phyloP scores from a whole-genome alignment of 2,113 vertebrate species.

The Prolemur simus region DNA sequence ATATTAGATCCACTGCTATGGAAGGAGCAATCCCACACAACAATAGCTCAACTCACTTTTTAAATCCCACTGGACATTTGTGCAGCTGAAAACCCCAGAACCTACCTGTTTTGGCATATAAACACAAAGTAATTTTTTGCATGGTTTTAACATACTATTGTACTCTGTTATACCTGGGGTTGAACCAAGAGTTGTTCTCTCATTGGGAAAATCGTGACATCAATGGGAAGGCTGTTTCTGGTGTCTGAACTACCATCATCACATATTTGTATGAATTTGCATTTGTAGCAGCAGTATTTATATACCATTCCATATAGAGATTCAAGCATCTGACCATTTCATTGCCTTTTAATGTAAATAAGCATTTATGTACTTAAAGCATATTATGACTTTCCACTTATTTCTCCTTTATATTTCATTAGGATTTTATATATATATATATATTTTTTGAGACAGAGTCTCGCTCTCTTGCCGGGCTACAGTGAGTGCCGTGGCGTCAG shows the following conservation, averaged over 20 bases:
- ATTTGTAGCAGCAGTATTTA: neutral
- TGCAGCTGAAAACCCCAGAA: neutral
- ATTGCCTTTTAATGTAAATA: neutral
- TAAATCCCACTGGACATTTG: neutral
- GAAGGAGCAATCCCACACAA: neutral
- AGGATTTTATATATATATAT: neutral
- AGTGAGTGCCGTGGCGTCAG: too few relatives aligned
- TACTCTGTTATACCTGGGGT: neutral
- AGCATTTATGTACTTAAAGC: neutral
- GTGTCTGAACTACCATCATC: accelerated
- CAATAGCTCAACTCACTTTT: neutral
- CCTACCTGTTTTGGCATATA: neutral
- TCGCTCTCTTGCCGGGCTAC: too few relatives aligned
- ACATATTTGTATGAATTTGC: accelerated
- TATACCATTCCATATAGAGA: neutral
- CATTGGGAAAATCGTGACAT: neutral
- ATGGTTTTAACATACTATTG: neutral
- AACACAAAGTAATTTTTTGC: neutral
- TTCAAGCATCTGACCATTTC: neutral
- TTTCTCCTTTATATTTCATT: neutral
- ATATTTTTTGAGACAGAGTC: too few relatives aligned
- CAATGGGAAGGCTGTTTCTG: neutral
- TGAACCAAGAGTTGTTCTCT: neutral
- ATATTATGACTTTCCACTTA: neutral
- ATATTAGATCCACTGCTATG: neutral